phyloP scores from a whole-genome alignment of 2,888 invertebrate species.

The Leptopilina drosophilae region DNA sequence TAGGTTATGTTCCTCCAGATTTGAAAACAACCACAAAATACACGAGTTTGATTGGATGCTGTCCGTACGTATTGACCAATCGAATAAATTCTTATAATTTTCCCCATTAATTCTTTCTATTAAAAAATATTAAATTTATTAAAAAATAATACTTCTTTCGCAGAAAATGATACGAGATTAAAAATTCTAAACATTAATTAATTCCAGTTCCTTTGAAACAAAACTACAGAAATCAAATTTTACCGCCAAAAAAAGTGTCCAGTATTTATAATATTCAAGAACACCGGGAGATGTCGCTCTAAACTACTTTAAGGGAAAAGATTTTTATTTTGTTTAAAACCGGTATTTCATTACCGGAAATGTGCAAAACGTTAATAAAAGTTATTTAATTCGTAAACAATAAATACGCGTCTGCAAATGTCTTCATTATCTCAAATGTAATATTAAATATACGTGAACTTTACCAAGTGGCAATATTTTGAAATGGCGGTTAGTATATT shows the following conservation, averaged over 20 bases:
- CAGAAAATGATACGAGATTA: too few relatives aligned
- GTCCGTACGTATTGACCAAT: too few relatives aligned
- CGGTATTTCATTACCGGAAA: constrained; percentile 22
- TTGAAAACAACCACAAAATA: too few relatives aligned
- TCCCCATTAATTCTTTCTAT: too few relatives aligned
- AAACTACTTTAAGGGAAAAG: neutral
- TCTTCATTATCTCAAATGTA: neutral
- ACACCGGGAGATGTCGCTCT: too few relatives aligned
- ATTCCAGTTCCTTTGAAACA: too few relatives aligned
- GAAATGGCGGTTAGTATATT: constrained; percentile 22
- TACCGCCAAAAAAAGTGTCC: neutral
- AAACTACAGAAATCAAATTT: neutral
- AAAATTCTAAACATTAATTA: too few relatives aligned
- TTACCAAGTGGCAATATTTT: neutral
- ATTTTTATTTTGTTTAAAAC: constrained; percentile 10
- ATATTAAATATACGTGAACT: neutral
- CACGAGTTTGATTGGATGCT: too few relatives aligned
- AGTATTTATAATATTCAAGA: neutral
- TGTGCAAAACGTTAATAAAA: neutral
- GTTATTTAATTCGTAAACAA: neutral
- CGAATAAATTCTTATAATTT: too few relatives aligned
- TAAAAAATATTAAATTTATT: too few relatives aligned
- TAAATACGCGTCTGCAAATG: neutral
- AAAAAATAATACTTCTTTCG: too few relatives aligned
- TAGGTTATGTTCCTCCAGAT: too few relatives aligned